Percentiles rank a stretch among this genome's conserved stretches.
These are phyloP conservation scores for Diphyllodes magnificus DNA, from an alignment of 2,113 vertebrate genomes.

Conservation along the genomic window DNA sequence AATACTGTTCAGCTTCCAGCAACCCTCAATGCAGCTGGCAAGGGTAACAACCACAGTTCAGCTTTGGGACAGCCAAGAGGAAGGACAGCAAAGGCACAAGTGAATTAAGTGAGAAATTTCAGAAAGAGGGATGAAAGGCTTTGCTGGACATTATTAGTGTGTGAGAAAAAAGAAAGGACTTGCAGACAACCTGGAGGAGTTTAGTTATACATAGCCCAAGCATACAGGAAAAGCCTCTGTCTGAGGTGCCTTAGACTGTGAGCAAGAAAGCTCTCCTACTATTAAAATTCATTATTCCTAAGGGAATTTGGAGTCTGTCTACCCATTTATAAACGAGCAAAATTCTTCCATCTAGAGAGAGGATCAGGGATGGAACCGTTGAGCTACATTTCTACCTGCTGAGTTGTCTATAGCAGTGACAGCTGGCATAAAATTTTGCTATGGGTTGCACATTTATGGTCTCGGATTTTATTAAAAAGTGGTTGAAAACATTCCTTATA, in stretches of 20 bases:
- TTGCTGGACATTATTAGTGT: neutral
- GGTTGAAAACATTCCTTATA: neutral
- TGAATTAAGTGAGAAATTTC: neutral
- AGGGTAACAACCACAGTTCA: neutral
- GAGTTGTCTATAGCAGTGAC: neutral
- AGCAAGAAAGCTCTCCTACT: neutral
- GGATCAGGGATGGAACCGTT: accelerated
- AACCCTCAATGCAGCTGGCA: neutral
- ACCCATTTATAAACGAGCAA: neutral
- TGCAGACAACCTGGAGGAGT: neutral
- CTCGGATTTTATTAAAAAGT: neutral
- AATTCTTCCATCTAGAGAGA: neutral
- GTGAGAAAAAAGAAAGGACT: neutral
- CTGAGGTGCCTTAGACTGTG: neutral
- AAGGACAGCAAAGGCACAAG: neutral
- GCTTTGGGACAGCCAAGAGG: neutral
- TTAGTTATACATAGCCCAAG: neutral
- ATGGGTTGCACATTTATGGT: neutral
- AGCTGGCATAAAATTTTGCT: neutral
- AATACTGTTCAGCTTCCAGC: neutral
- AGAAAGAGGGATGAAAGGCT: neutral
- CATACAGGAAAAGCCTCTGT: neutral
- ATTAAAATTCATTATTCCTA: neutral
- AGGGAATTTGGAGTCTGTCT: neutral
- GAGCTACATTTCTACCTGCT: neutral